phyloP scores from a whole-genome alignment of 2,113 vertebrate species.

The Xenopus borealis region DNA sequence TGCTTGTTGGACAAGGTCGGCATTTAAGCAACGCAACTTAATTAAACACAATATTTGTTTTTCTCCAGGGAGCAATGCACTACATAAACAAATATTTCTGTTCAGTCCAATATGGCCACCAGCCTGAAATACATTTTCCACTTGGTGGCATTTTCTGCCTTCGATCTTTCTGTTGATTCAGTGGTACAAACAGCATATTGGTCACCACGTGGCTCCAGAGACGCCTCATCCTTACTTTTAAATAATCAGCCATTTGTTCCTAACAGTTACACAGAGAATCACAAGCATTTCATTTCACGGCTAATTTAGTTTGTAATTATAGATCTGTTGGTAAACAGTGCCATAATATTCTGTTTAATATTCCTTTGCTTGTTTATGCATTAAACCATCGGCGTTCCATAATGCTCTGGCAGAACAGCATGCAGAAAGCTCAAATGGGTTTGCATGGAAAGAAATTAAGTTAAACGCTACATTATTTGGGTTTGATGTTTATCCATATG shows the following conservation, averaged over 20 bases:
- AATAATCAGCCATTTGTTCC: slow-evolving; percentile 60
- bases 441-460: slow-evolving; percentile 51
- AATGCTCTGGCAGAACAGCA: slow-evolving; percentile 56
- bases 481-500: slow-evolving; percentile 39
- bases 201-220: slow-evolving; percentile 48
- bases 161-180: not conserved
- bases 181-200: not conserved
- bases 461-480: slow-evolving; percentile 50
- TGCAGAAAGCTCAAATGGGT: slow-evolving; percentile 54
- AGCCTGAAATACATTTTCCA: not conserved
- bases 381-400: slow-evolving; percentile 56
- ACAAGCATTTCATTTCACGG: slow-evolving; percentile 70
- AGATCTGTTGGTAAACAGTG: slow-evolving; percentile 71
- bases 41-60: too few relatives aligned
- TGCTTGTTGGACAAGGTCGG: too few relatives aligned
- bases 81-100: not conserved
- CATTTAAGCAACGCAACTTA: too few relatives aligned
- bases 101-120: accelerated
- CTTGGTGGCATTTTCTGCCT: not conserved
- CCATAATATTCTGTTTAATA: slow-evolving; percentile 61
- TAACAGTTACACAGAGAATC: slow-evolving; percentile 60
- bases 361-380: slow-evolving; percentile 58
- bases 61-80: too few relatives aligned
- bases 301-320: slow-evolving; percentile 76
- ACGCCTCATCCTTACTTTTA: slow-evolving; percentile 57